These are phyloP conservation scores for Monodelphis domestica DNA, from an alignment of 2,797 vertebrate genomes.

Conservation along the genomic window DNA sequence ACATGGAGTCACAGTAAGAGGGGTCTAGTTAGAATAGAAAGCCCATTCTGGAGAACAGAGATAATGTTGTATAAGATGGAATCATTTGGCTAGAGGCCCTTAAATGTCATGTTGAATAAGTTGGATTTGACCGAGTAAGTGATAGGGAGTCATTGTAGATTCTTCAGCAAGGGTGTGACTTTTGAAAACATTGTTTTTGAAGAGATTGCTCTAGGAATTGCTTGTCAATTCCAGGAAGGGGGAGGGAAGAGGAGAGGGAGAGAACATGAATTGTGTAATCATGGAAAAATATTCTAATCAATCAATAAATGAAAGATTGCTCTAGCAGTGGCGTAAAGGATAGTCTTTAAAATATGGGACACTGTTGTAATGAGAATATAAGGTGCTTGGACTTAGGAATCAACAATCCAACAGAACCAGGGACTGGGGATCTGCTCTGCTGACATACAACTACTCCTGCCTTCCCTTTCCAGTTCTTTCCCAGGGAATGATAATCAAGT, in stretches of 20 bases:
- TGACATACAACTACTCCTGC: not conserved
- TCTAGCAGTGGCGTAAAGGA: not conserved
- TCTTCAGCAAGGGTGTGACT: not conserved
- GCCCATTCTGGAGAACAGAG: not conserved
- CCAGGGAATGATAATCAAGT: not conserved
- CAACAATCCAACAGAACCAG: not conserved
- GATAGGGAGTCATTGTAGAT: not conserved
- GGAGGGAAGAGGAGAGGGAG: too few relatives aligned
- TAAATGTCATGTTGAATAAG: not conserved
- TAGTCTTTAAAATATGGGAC: not conserved
- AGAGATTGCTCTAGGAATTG: not conserved
- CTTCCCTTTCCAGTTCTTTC: not conserved
- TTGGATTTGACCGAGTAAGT: not conserved
- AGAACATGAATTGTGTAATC: too few relatives aligned
- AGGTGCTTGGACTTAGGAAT: not conserved
- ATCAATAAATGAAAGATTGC: not conserved
- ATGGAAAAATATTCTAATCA: too few relatives aligned
- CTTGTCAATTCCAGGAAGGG: too few relatives aligned
- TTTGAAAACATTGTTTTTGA: not conserved
- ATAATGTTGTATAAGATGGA: not conserved
- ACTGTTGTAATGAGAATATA: not conserved
- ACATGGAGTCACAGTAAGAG: not conserved
- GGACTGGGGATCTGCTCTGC: not conserved
- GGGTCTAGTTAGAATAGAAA: not conserved
- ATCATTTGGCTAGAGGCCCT: not conserved